phyloP scores from a whole-genome alignment of 1,140 invertebrate genomes.

The Schlechtendalia chinensis region DNA sequence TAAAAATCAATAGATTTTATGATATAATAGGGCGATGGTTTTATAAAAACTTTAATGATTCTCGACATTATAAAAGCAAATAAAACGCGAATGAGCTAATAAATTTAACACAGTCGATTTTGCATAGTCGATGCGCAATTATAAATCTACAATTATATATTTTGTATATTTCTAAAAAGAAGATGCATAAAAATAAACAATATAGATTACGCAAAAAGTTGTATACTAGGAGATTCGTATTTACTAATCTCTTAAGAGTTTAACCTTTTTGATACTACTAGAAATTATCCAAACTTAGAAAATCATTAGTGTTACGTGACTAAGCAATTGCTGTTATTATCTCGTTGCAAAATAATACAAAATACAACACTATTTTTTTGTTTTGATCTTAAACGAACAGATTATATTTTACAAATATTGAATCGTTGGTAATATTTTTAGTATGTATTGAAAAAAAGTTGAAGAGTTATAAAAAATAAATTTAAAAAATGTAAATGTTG shows the following conservation, averaged over 20 bases:
- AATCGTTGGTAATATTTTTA: not conserved
- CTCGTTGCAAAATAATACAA: not conserved
- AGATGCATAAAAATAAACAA: not conserved
- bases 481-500: no score
- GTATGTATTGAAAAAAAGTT: not conserved
- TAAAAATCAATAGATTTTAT: not conserved
- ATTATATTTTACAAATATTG: not conserved
- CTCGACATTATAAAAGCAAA: not conserved
- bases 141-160: no score
- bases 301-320: slow-evolving; percentile 6
- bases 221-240: not conserved
- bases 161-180: not conserved
- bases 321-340: not conserved
- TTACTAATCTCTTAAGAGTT: not conserved
- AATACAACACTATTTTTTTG: not conserved
- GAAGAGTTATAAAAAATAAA: not conserved
- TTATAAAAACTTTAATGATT: not conserved
- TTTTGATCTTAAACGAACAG: not conserved
- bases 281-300: not conserved
- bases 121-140: no score
- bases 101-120: no score
- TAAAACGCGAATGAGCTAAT: no score
- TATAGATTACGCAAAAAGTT: not conserved
- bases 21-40: not conserved
- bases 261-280: not conserved